A percentile compares a stretch with the other conserved stretches of the same genome.
These are phyloP conservation scores for Noctua pronuba DNA, from an alignment of 2,888 invertebrate genomes.

Conservation along the genomic window DNA sequence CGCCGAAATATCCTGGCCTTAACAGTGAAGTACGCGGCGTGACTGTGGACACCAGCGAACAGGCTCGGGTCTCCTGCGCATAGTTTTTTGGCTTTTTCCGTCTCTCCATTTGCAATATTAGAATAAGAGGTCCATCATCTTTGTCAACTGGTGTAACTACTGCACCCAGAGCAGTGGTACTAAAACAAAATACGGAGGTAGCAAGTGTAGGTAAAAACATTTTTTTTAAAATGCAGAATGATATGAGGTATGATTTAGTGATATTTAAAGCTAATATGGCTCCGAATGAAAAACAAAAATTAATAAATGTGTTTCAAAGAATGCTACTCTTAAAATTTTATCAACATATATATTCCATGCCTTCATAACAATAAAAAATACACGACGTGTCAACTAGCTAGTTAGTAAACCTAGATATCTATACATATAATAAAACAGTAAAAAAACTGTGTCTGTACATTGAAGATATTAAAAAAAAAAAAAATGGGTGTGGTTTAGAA, in stretches of 20 bases:
- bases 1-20: too few species aligned
- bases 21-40: conserved; percentile 78
- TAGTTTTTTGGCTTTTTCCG: conserved; percentile 40
- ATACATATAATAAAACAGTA: too few species aligned
- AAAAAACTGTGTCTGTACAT: too few species aligned
- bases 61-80: conserved; percentile 53
- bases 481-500: too few species aligned
- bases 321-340: neutral
- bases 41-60: conserved; percentile 54
- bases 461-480: too few species aligned
- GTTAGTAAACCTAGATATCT: neutral
- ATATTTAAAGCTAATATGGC: too few species aligned
- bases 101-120: conserved; percentile 52
- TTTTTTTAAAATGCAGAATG: too few species aligned
- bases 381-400: neutral
- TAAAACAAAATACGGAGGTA: too few species aligned
- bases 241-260: too few species aligned
- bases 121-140: conserved; percentile 43
- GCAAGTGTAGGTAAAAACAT: too few species aligned
- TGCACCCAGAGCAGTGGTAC: conserved; percentile 9
- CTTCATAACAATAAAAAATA: conserved; percentile 12
- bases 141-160: neutral
- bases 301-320: neutral
- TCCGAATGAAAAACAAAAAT: too few species aligned
- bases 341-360: conserved; percentile 9